Base-by-base conservation (phyloP, 2,797 vertebrate species). In the Dendrocincla fuliginosa region DNA sequence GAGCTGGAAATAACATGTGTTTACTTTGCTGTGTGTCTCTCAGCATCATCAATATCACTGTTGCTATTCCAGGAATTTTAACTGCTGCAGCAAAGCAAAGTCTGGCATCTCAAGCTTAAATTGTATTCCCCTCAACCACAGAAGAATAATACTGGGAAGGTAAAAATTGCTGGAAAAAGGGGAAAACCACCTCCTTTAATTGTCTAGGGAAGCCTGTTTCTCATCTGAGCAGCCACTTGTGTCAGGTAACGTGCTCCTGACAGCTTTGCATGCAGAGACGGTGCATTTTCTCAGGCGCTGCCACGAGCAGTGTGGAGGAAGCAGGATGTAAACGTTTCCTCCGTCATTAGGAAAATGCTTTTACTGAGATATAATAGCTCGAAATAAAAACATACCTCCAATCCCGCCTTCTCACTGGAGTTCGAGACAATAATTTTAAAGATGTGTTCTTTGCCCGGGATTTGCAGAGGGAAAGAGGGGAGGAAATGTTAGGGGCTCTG, bases 21-120 rank as follows among this genome's bases (percentile, higher is more conserved):
- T 96, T 96, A 96, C 95, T 95, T 94, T 95, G 73, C 94, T 93
- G 87, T 33, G 63, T 17, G 83, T 90, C 76, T 91, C 91, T 91
- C 94, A 76, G 95, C 94, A 95, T 96, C 96, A 78, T 76, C 95
- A 91, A 93, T 91, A 94, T 70, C 89, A 70, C 88, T 94, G 96
- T 89, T 93, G 88, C 93, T 95, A 96, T 93, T 96, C 93, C 89
- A 91, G 80, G 95, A 97, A 96, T 97, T 96, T 95, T 93, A 96
- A 96, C 94, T 76, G 85, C 91, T 41, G 85, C 89, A 84, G 83
- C 83, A 84, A 84, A 90, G 67, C 91, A 30, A 69, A 92, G 87
- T 50, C 87, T n/a, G 73, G 77, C 49, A 89, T 88, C 89, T 89
- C 80, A 5, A 42, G 74, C 76, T 81, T 70, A 73, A 84, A 92